Evolutionary conservation across 2,797 vertebrate species (phyloP).

Genomic region (Sebastes kiyomatsui): DNA sequence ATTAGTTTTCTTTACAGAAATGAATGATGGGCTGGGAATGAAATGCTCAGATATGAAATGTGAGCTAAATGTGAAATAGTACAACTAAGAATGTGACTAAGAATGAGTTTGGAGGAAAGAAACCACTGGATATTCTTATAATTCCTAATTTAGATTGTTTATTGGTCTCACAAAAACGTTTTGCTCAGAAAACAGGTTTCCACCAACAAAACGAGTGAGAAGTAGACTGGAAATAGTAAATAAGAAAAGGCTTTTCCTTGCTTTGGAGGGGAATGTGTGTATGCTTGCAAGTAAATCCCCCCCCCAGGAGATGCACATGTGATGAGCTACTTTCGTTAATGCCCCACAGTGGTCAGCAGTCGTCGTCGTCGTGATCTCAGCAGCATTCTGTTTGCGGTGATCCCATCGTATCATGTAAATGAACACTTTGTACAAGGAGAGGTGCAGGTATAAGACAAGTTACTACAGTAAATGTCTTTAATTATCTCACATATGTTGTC

Average conservation of each 20-base stretch:
- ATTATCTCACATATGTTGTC: background rate
- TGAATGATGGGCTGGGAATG: no score
- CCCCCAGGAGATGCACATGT: constrained; percentile 22
- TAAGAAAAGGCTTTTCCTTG: background rate
- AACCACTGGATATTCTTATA: background rate
- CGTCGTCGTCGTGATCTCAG: constrained; percentile 2
- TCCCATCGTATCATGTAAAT: constrained; percentile 5
- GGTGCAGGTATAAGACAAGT: background rate
- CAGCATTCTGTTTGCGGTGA: constrained; percentile 15
- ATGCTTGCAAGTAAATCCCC: background rate
- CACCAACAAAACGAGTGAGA: background rate
- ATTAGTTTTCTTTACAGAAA: no score
- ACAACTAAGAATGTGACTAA: background rate
- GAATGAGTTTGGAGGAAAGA: background rate
- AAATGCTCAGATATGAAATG: background rate
- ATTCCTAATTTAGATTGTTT: background rate
- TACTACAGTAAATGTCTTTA: background rate
- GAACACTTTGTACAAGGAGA: background rate
- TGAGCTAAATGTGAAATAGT: background rate
- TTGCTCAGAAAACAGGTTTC: background rate
- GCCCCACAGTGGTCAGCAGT: background rate
- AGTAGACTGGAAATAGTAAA: background rate
- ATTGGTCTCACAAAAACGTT: background rate
- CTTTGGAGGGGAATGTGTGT: background rate
- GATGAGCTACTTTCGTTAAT: constrained; percentile 28